A percentile compares a stretch with the other conserved stretches of the same genome.
Evolutionary conservation across 2,797 vertebrate species (phyloP).

Genomic region (Uromys caudimaculatus): DNA sequence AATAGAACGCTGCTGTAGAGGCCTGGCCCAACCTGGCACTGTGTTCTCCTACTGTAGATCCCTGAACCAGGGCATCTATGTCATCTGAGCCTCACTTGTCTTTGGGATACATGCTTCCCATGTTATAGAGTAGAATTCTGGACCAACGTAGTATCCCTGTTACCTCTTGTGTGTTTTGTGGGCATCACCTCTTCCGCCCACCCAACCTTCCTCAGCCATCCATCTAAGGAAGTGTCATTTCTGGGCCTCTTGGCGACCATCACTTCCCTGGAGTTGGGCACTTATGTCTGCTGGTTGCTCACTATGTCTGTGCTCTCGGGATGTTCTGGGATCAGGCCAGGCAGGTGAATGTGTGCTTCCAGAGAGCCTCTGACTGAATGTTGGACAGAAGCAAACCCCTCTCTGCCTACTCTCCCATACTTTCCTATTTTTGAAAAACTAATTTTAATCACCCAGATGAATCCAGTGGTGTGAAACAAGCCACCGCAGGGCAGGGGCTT

Average conservation of each 20-base stretch:
- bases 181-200: neutral
- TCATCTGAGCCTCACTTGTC: rapidly evolving
- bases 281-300: neutral
- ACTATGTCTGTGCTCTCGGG: rapidly evolving
- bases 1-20: neutral
- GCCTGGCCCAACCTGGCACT: neutral
- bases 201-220: neutral
- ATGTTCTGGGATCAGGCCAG: neutral
- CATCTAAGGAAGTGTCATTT: neutral
- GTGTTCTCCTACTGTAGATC: neutral
- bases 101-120: rapidly evolving
- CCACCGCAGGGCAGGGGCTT: neutral
- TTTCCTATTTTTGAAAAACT: neutral
- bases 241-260: neutral
- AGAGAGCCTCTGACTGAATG: rapidly evolving
- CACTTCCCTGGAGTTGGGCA: neutral
- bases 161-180: rapidly evolving
- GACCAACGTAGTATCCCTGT: neutral
- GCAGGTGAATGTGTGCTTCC: rapidly evolving
- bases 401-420: rapidly evolving
- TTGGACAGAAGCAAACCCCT: neutral
- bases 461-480: neutral
- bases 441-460: neutral
- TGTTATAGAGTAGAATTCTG: neutral
- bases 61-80: neutral